Base-by-base conservation (phyloP, 2,888 invertebrate species). In the Homarus gammarus region DNA sequence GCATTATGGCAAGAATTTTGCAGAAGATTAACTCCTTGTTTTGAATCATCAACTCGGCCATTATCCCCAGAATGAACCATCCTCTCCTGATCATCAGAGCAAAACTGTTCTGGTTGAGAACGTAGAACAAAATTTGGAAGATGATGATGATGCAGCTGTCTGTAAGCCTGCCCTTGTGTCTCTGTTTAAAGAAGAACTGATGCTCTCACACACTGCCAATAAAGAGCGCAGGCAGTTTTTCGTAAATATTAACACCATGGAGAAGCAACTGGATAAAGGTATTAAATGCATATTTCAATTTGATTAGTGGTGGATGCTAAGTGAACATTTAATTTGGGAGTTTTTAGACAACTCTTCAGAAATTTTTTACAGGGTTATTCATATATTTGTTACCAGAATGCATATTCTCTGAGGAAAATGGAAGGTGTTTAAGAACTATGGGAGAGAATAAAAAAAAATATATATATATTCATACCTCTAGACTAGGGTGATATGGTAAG, bases 171-270 rank as follows among this genome's bases (percentile, higher is more conserved):
- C 77, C 36, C 49, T 84, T 31, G 83, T 70, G 22, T 22, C 22
- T 3, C 40, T 89, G 2, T 89, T 84, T 51, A 64, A 75, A 31
- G 89, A 89, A 31, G 89, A 84, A 10, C 56, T 68, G 31, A 78
- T 70, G 10, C 61, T 89, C 27, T 38, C 79, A 22, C 64, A 84
- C 44, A 51, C 84, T 1, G 56, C 68, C 36, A 38, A 89, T 38
- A 22, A 70, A 22, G 72, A 51, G 8, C 77, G 84, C 38, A 84
- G 38, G n/a, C 12, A 18, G 10, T 89, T 89, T 72, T 89, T 89
- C 72, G 72, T 51, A 6, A 56, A 38, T 15, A 3, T 87, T n/a
- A 33, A 40, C n/a, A 33, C 36, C 12, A 38, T 87, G 73, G 49
- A 81, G 40, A 81, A 22, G 12, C 40, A 68, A 3, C 31, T 78